Base-by-base conservation (phyloP, 2,797 vertebrate genomes). In the Champsocephalus gunnari region DNA sequence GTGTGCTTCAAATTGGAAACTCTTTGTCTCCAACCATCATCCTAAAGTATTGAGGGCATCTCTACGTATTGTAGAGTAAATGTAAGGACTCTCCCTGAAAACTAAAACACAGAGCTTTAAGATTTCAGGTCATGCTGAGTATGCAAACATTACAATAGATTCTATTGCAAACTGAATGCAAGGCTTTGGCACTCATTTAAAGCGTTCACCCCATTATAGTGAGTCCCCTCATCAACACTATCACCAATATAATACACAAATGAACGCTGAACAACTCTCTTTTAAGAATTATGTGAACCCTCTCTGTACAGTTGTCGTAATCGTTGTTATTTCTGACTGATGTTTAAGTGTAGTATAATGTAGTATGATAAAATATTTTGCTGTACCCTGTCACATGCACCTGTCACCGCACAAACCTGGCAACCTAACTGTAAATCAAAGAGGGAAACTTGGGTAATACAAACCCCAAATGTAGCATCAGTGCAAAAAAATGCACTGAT, bases 341-440 rank as follows among this genome's bases (percentile, higher is more conserved):
- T 65, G 38, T 53, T 16, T 56, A 54, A 58, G 53, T 67, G 21
- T 57, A 24, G 34, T 54, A 47, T 54, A 43, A 71, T 17, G 28
- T 28, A 28, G 5, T 49, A 12, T 70, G 28, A 61, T 7, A 38
- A 62, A 28, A 11, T 61, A 19, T 60, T 48, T 24, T 64, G 68
- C 32, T 1, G 0, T 50, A 57, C 3, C 13, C 16, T 63, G 63
- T 70, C 73, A 71, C 12, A 71, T 54, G 44, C 7, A 28, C 12
- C 54, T 74, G 57, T 73, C 32, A 51, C 71, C 54, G 74, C 59
- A 61, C 49, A 69, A 77, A 62, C 32, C 38, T 60, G 66, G 34
- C 71, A 73, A 66, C 6, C 16, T 10, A 57, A 50, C 64, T 75
- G 57, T 28, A 4, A 28, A 28, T 28, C 28, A 28, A 28, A 28